These are phyloP conservation scores for Virgularia gustaviana DNA, from an alignment of 92 coral and sea anemone species.

Conservation along the genomic window DNA sequence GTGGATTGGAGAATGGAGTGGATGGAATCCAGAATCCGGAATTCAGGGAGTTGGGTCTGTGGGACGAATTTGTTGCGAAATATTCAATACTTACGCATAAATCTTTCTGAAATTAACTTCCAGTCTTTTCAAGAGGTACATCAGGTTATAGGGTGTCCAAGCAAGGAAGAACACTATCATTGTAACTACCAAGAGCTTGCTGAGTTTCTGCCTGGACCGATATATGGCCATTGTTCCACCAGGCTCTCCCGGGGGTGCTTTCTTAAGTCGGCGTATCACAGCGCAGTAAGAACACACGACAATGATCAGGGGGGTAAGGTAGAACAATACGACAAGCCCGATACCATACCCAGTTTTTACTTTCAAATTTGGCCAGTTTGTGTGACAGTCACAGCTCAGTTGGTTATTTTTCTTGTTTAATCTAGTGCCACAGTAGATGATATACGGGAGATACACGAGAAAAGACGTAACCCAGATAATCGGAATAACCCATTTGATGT, in stretches of 20 bases:
- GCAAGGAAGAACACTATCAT: neutral
- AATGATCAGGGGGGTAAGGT: constrained; percentile 47
- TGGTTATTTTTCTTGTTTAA: constrained; percentile 11
- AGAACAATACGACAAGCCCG: constrained; percentile 34
- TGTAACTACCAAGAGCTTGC: constrained; percentile 7
- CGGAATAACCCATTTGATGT: neutral
- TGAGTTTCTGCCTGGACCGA: constrained; percentile 6
- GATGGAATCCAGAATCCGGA: no score
- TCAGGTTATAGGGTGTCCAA: constrained; percentile 26
- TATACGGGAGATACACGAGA: neutral
- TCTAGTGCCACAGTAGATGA: neutral
- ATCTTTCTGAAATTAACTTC: constrained; percentile 11
- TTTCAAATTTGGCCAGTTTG: constrained; percentile 16
- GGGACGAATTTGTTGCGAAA: no score
- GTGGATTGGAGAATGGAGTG: no score
- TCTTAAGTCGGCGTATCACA: constrained; percentile 52
- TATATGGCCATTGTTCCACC: neutral
- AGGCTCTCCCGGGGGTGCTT: constrained; percentile 4
- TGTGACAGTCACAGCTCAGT: constrained; percentile 22
- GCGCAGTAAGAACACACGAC: constrained; percentile 47
- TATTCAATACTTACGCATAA: constrained; percentile 18
- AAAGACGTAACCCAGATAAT: neutral
- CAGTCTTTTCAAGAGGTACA: constrained; percentile 19
- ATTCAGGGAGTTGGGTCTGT: no score
- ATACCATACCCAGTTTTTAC: constrained; percentile 12